phyloP scores from a whole-genome alignment of 2,113 vertebrate species.

The Romanogobio albipinnatus region DNA sequence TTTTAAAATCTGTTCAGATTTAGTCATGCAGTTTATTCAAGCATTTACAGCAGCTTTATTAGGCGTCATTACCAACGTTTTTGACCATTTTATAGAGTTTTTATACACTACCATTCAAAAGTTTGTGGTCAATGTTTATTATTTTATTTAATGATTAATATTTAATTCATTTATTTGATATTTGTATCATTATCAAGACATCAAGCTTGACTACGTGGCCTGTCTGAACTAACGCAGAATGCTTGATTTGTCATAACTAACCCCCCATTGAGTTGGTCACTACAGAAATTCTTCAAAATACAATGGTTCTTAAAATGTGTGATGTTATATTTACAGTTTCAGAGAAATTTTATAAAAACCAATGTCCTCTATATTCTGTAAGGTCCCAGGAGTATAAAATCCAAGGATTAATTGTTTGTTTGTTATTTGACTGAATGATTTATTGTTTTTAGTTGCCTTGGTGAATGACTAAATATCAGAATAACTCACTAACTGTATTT shows the following conservation, averaged over 20 bases:
- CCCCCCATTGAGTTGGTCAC: neutral
- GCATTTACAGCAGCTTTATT: neutral
- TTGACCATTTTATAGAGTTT: neutral
- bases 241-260: too few species aligned
- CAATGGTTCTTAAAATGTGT: neutral
- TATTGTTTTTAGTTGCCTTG: neutral
- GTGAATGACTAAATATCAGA: neutral
- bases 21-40: neutral
- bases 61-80: neutral
- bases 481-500: neutral
- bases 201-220: too few species aligned
- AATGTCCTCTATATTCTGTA: neutral
- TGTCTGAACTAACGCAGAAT: too few species aligned
- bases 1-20: neutral
- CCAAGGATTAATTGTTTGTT: neutral
- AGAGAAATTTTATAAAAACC: neutral
- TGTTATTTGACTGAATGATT: slow-evolving; percentile 8
- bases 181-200: too few species aligned
- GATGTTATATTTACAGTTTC: neutral
- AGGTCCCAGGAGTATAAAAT: neutral
- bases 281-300: neutral
- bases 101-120: neutral
- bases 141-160: too few species aligned
- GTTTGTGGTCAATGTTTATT: neutral
- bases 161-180: too few species aligned